Conservation (phyloP, 1,140 invertebrate genomes). For the Potamilus streckersoni region DNA sequence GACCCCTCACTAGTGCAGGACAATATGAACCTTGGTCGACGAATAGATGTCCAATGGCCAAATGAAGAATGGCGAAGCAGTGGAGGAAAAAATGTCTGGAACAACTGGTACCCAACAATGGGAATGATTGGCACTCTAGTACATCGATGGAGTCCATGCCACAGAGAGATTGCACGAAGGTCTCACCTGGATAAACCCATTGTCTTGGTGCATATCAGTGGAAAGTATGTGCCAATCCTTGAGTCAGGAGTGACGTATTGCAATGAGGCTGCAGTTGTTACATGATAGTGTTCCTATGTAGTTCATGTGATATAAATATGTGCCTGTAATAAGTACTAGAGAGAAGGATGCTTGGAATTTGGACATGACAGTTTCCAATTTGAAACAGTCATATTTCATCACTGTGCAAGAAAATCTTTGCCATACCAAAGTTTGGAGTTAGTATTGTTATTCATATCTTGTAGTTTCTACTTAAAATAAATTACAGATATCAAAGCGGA, state of each 20-base stretch:
- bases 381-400: no score
- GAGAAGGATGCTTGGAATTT: no score
- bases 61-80: slow-evolving; percentile 85
- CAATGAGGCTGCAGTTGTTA: no score
- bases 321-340: no score
- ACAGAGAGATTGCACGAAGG: slow-evolving; percentile 84
- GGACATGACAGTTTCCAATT: no score
- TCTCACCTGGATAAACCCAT: slow-evolving; percentile 93
- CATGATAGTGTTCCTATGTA: no score
- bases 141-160: slow-evolving; percentile 90
- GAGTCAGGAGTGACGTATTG: slow-evolving; percentile 78
- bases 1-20: slow-evolving; percentile 87
- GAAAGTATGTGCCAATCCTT: slow-evolving; percentile 92
- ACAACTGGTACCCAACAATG: slow-evolving; percentile 86
- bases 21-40: slow-evolving; percentile 86
- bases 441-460: no score
- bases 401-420: no score
- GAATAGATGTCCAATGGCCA: slow-evolving; percentile 93
- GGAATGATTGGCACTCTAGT: slow-evolving; percentile 94
- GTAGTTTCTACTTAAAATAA: no score
- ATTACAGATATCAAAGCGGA: no score
- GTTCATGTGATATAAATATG: no score
- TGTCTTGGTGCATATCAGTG: slow-evolving; percentile 90
- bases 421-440: no score
- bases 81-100: slow-evolving; percentile 88